Evolutionary conservation across 1,140 invertebrate species (phyloP).

Genomic region (Microplitis demolitor): DNA sequence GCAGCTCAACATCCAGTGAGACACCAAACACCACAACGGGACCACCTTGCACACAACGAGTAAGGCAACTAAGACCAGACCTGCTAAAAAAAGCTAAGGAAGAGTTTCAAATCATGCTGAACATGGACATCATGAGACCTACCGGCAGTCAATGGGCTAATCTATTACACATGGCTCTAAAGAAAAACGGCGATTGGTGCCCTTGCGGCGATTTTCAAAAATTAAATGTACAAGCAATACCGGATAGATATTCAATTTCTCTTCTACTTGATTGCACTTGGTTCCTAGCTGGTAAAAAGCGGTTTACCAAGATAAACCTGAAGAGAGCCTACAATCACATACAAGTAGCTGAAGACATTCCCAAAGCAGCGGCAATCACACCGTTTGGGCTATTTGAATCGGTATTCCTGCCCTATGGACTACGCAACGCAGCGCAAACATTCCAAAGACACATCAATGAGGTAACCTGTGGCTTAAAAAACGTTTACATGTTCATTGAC

Average conservation of each 20-base stretch:
- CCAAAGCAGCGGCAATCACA: conserved; percentile 51
- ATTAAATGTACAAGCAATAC: conserved; percentile 49
- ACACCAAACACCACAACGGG: not conserved
- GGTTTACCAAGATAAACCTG: conserved; percentile 57
- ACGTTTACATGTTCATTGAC: conserved; percentile 33
- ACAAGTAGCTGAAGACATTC: conserved; percentile 33
- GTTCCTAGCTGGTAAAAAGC: conserved; percentile 28
- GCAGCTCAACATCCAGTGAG: not conserved
- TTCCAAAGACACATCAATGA: conserved; percentile 56
- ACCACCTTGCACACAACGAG: not conserved
- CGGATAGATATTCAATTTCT: conserved; percentile 47
- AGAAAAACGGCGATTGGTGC: conserved; percentile 47
- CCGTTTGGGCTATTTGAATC: conserved; percentile 48
- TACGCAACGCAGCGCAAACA: conserved; percentile 55
- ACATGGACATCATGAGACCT: conserved; percentile 38
- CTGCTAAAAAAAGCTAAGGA: conserved; percentile 28
- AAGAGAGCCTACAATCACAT: conserved; percentile 54
- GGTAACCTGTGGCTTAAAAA: conserved; percentile 36
- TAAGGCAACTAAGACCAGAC: conserved; percentile 30
- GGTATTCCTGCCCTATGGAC: conserved; percentile 54
- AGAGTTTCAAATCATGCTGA: conserved; percentile 40
- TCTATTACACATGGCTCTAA: conserved; percentile 52
- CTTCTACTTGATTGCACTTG: conserved; percentile 25
- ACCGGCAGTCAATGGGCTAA: conserved; percentile 52
- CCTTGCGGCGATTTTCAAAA: conserved; percentile 50